These are phyloP conservation scores for Nomada flava DNA, from an alignment of 2,888 invertebrate genomes.

Conservation along the genomic window DNA sequence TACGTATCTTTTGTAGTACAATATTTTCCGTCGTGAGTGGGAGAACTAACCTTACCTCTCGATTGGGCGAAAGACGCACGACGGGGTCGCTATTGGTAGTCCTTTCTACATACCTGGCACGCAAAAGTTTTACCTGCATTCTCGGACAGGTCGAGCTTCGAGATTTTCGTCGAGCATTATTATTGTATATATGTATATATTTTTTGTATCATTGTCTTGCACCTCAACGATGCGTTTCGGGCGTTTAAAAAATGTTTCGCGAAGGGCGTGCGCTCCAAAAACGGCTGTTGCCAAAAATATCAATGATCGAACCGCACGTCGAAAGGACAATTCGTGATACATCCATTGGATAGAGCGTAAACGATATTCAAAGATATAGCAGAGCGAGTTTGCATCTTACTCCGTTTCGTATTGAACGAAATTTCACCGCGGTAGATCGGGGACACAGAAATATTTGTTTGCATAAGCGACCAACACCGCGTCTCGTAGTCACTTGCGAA, in stretches of 20 bases:
- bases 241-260: neutral
- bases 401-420: neutral
- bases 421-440: neutral
- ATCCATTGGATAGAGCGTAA: neutral
- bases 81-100: constrained; percentile 54
- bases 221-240: neutral
- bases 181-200: neutral
- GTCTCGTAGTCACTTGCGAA: constrained; percentile 19
- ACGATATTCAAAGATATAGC: neutral
- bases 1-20: constrained; percentile 26
- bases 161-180: neutral
- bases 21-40: constrained; percentile 49
- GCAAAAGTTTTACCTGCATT: constrained; percentile 44
- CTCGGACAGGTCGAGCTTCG: neutral
- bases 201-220: neutral
- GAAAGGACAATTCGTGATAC: constrained; percentile 17
- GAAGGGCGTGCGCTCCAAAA: constrained; percentile 4
- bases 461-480: neutral
- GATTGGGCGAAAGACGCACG: constrained; percentile 58
- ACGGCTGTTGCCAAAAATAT: constrained; percentile 30
- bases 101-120: constrained; percentile 50
- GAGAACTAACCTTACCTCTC: constrained; percentile 59
- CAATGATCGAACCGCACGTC: constrained; percentile 3
- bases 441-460: constrained; percentile 7
- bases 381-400: neutral